Base-by-base conservation (phyloP, 1,140 invertebrate species). In the Ptiloglossa arizonensis region DNA sequence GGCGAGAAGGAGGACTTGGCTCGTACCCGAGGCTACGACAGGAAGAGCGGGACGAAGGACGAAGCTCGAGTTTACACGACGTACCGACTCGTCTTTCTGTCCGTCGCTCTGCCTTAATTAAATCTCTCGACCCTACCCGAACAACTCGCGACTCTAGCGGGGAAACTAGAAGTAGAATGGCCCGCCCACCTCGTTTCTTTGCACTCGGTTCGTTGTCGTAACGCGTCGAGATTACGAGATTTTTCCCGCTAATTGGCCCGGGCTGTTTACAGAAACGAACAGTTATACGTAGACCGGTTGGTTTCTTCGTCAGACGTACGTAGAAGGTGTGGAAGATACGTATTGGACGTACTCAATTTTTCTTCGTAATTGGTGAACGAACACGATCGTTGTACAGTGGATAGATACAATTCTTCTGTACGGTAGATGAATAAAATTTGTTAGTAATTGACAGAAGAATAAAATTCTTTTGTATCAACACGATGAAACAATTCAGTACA, bases 101-200 rank as follows among this genome's bases (percentile, higher is more conserved):
- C 81, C 81, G 79, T 86, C 86, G 81, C 70, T 81, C 77, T 74
- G 70, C 86, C 81, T 87, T 87, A 87, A 87, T 87, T 87, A 87
- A 87, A 87, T 87, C 84, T 87, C 84, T 85, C 81, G 78, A 87
- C 85, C 85, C 83, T 87, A 83, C 72, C 64, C 69, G 81, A 83
- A 85, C 78, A 80, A 85, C 66, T 69, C 64, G 78, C 66, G 73
- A 59, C 35, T 66, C 66, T 74, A 76, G 63, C 63, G 17, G 52
- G 44, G 76, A 70, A n/a, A 68, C 78, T 81, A 81, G 82, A 79
- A 79, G 73, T 74, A 82, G 73, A 69, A 69, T 29, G 38, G 24
- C 46, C 64, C 35, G 5, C 54, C 56, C 57, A 69, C 5, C n/a
- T 56, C 68, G 48, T 73, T 67, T 59, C 57, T 52, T 56, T 66